phyloP scores from a whole-genome alignment of 2,888 invertebrate species.

The Tetheella fluctuosa region DNA sequence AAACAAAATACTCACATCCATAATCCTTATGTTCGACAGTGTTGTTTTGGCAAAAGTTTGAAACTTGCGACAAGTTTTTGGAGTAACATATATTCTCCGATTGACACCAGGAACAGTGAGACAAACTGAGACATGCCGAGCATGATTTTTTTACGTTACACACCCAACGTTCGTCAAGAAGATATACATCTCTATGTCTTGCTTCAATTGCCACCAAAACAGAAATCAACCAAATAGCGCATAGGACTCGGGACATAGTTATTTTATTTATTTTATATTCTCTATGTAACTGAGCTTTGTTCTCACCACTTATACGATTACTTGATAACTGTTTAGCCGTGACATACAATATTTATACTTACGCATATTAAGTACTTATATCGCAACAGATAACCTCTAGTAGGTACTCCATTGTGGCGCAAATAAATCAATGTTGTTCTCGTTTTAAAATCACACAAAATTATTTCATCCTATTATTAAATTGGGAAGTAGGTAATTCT shows the following conservation, averaged over 20 bases:
- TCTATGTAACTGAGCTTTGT: constrained; percentile 12
- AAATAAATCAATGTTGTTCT: constrained; percentile 41
- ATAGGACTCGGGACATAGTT: constrained; percentile 30
- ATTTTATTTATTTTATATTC: constrained; percentile 15
- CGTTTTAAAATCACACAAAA: constrained; percentile 25
- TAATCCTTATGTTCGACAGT: constrained; percentile 56
- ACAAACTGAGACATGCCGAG: constrained; percentile 61
- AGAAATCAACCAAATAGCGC: neutral
- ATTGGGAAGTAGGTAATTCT: neutral
- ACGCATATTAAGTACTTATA: constrained; percentile 45
- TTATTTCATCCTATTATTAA: neutral
- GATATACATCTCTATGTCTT: constrained; percentile 35
- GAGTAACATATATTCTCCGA: constrained; percentile 67
- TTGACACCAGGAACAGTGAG: constrained; percentile 75
- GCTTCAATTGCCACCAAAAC: constrained; percentile 32
- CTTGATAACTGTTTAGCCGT: constrained; percentile 60
- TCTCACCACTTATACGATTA: constrained; percentile 20
- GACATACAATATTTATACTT: constrained; percentile 47
- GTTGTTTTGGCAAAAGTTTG: constrained; percentile 56
- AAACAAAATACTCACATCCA: constrained; percentile 53
- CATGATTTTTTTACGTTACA: constrained; percentile 70
- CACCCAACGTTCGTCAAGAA: constrained; percentile 62
- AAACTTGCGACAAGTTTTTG: constrained; percentile 38
- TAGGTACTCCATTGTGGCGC: constrained; percentile 37
- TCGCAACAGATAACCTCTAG: constrained; percentile 71